Base-by-base conservation (phyloP, 2,797 vertebrate species). In the Malurus leucopterus region DNA sequence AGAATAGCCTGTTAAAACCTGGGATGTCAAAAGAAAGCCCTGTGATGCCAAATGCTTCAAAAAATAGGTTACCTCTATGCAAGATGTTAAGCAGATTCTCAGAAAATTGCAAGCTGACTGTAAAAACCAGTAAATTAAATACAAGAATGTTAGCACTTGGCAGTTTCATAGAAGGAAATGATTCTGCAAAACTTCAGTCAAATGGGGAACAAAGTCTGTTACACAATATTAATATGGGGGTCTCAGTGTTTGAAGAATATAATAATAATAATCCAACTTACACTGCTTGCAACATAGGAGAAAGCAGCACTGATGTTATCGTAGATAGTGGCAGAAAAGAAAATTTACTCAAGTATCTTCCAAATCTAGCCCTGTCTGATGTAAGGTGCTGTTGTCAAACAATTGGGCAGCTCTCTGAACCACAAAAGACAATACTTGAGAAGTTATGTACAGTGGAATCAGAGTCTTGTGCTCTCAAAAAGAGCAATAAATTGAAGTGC, bases 331-430 rank as follows among this genome's bases (percentile, higher is more conserved):
- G 32, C 10, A 95, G 65, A 23, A 88, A 72, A 70, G 57, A 57
- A 29, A 38, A 13, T 36, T 51, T 89, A 24, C 76, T 92, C 61
- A 93, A 92, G 17, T 91, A 40, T 51, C 89, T 92, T 30, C 65
- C 94, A 79, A 94, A 93, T 51, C 75, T 94, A 75, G 38, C 84
- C 4, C 68, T 75, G 5, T 84, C 91, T 41, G 91, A 93, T 32
- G 49, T 58, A 20, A 76, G 89, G 41, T 61, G 77, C 54, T 89
- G 32, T n/a, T 87, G 87, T 67, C 87, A 91, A 38, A 83, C 80
- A 36, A 70, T 79, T 17, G 59, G 72, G 61, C 87, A 86, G 22
- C 40, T 75, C 30, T 78, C 87, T 20, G 88, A 96, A 74, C 69
- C 87, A 4, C 90, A 84, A 23, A 91, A 90, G 13, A 1, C 51